phyloP scores from a whole-genome alignment of 1,140 invertebrate species.

The Lepidurus apus region DNA sequence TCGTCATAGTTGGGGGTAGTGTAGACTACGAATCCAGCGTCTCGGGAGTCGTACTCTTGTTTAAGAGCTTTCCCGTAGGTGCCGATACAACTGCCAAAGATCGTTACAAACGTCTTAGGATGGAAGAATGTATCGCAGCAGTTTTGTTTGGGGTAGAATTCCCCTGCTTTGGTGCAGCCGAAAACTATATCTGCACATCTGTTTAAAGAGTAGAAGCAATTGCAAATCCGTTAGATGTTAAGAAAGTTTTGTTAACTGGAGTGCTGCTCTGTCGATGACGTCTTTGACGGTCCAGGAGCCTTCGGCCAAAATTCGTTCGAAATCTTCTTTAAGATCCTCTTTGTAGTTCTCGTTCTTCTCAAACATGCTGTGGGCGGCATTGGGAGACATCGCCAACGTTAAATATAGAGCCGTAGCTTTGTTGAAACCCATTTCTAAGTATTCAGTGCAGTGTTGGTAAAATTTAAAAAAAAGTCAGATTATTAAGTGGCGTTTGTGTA shows the following conservation, averaged over 20 bases:
- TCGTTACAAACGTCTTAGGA: not conserved
- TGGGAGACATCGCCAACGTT: not conserved
- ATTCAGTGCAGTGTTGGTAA: not conserved
- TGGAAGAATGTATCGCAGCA: slow-evolving; percentile 29
- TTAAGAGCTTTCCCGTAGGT: not conserved
- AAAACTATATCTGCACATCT: slow-evolving; percentile 27
- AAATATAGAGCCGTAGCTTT: slow-evolving; percentile 29
- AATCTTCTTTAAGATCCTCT: slow-evolving; percentile 11
- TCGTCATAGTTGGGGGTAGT: not conserved
- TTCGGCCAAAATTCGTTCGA: not conserved
- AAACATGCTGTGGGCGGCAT: not conserved
- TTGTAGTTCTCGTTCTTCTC: not conserved
- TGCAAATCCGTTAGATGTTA: not conserved
- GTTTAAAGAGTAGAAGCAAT: not conserved
- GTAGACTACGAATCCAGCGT: slow-evolving; percentile 9
- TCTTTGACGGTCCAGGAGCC: not conserved
- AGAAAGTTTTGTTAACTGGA: not conserved
- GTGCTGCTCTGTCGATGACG: slow-evolving; percentile 23
- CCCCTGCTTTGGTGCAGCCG: not conserved
- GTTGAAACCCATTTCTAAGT: slow-evolving; percentile 28
- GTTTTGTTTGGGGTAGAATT: not conserved
- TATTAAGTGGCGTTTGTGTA: not conserved
- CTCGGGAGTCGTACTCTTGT: slow-evolving; percentile 9
- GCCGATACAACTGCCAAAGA: not conserved
- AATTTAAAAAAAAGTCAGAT: not conserved